Percentiles rank a stretch among this genome's conserved stretches.
Conservation (phyloP, 2,797 vertebrate genomes). For the Valencia hispanica region DNA sequence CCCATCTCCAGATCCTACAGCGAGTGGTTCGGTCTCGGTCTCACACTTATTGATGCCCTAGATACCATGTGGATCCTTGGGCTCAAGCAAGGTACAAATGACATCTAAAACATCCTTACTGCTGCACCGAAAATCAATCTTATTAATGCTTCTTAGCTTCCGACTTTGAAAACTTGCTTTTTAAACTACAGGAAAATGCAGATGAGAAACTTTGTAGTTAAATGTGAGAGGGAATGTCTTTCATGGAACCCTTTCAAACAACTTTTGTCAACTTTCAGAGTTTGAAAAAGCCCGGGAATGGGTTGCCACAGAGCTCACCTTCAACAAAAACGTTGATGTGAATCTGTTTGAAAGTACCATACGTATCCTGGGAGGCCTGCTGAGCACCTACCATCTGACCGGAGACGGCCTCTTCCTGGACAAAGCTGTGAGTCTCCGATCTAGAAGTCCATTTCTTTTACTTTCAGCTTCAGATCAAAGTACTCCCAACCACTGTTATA, state of each 20-base stretch:
- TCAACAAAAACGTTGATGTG: constrained; percentile 93
- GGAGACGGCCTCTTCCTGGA: constrained; percentile 90
- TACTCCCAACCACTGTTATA: background rate
- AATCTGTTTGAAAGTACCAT: constrained; percentile 99
- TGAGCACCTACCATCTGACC: constrained; percentile 92
- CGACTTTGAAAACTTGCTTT: background rate
- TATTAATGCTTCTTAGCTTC: background rate
- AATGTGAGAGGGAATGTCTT: background rate
- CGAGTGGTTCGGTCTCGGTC: constrained; percentile 94
- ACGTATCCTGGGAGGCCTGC: constrained; percentile 91
- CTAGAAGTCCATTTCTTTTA: background rate
- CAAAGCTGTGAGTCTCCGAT: constrained; percentile 87
- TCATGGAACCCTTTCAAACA: background rate
- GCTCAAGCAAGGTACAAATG: constrained; percentile 86
- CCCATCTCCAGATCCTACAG: constrained; percentile 90
- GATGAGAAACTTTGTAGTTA: background rate
- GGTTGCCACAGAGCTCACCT: constrained; percentile 86
- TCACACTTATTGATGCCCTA: constrained; percentile 91
- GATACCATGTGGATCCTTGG: constrained; percentile 97
- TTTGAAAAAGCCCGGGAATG: constrained; percentile 90
- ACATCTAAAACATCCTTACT: background rate
- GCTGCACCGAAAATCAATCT: background rate
- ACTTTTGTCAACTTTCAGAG: constrained; percentile 75
- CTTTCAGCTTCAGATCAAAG: background rate
- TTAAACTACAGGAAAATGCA: background rate